Conservation (phyloP, 2,888 invertebrate species). For the Cactoblastis cactorum region DNA sequence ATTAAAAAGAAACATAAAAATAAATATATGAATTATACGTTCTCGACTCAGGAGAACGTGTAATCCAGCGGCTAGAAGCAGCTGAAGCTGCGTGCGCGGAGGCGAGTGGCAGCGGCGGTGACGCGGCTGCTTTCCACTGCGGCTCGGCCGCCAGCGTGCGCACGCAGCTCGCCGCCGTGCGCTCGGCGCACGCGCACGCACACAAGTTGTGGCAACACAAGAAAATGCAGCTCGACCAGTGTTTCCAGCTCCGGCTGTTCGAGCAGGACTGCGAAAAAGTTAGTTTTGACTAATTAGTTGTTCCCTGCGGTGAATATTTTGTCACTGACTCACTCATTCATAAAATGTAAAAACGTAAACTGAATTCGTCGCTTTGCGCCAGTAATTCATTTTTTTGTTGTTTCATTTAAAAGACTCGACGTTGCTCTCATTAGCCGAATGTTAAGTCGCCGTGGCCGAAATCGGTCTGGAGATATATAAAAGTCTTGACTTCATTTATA, state of each 20-base stretch:
- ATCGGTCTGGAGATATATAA: no score
- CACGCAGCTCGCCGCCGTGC: slow-evolving; percentile 91
- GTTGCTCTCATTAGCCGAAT: no score
- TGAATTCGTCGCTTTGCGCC: no score
- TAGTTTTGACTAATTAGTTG: not conserved
- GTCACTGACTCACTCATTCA: no score
- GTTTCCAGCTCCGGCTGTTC: slow-evolving; percentile 95
- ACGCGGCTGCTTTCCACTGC: slow-evolving; percentile 85
- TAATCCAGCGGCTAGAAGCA: slow-evolving; percentile 81
- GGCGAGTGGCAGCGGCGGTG: slow-evolving; percentile 82
- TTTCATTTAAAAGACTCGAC: no score
- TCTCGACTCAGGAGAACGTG: slow-evolving; percentile 89
- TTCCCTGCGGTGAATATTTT: no score
- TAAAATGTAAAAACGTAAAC: no score
- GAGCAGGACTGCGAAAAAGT: slow-evolving; percentile 99
- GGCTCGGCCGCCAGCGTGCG: slow-evolving; percentile 85
- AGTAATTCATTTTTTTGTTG: no score
- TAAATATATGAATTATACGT: not conserved
- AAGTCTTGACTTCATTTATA: not conserved
- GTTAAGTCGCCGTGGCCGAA: no score
- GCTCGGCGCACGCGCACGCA: slow-evolving; percentile 93
- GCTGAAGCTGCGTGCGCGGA: slow-evolving; percentile 73
- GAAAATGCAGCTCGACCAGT: slow-evolving; percentile 96
- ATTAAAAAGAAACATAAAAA: not conserved
- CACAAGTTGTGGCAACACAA: slow-evolving; percentile 97